phyloP scores from a whole-genome alignment of 64 coral and sea anemone genomes.

The Orbicella faveolata region DNA sequence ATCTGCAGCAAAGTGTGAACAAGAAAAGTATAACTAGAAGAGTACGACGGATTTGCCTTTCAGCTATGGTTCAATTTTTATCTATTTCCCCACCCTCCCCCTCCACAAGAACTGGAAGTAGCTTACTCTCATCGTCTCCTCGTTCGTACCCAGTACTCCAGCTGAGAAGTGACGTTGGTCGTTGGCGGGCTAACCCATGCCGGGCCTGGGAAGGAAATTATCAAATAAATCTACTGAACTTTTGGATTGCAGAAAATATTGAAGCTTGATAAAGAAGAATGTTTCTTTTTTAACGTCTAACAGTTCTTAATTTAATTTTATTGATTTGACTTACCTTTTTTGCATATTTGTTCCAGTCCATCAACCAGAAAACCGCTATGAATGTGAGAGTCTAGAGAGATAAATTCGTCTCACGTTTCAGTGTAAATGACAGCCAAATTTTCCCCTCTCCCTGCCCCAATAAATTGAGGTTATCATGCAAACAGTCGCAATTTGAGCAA shows the following conservation, averaged over 20 bases:
- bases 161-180: not conserved
- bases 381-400: not conserved
- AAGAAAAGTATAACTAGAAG: too few relatives aligned
- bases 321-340: not conserved
- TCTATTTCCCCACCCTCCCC: too few relatives aligned
- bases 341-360: conserved; percentile 5
- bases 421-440: not conserved
- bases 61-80: too few relatives aligned
- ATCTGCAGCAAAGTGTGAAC: not conserved
- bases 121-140: conserved; percentile 5
- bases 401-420: not conserved
- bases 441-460: too few relatives aligned
- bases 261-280: not conserved
- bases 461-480: too few relatives aligned
- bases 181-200: not conserved
- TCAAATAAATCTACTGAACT: not conserved
- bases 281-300: too few relatives aligned
- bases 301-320: not conserved
- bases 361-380: not conserved
- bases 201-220: not conserved
- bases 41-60: too few relatives aligned
- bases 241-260: not conserved
- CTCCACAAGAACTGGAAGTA: not conserved
- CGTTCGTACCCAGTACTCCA: conserved; percentile 3
- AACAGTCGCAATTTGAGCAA: too few relatives aligned